A percentile compares a stretch with the other conserved stretches of the same genome.
These are phyloP conservation scores for Isaurus tuberculatus DNA, from an alignment of 92 coral and sea anemone genomes.

Conservation along the genomic window DNA sequence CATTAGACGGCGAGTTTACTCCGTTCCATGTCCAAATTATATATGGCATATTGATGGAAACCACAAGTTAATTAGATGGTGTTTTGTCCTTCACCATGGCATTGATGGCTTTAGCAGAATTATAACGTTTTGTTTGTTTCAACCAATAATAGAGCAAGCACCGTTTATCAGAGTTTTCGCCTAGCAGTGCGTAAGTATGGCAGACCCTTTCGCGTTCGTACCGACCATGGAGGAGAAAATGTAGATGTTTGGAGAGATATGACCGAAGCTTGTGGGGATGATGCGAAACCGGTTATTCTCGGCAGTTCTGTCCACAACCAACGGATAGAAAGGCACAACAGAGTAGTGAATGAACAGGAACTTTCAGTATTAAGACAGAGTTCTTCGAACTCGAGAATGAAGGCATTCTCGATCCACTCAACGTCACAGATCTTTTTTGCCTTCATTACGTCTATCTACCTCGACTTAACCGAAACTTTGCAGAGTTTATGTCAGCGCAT, in stretches of 20 bases:
- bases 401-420: slow-evolving; percentile 49
- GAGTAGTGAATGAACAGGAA: slow-evolving; percentile 63
- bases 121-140: slow-evolving; percentile 42
- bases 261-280: slow-evolving; percentile 58
- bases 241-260: slow-evolving; percentile 65
- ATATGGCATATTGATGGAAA: slow-evolving; percentile 56
- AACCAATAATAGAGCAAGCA: slow-evolving; percentile 45
- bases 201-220: slow-evolving; percentile 52
- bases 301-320: slow-evolving; percentile 68
- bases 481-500: slow-evolving; percentile 63
- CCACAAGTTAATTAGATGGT: slow-evolving; percentile 57
- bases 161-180: not conserved
- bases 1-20: slow-evolving; percentile 48
- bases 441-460: slow-evolving; percentile 64
- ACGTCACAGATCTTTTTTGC: slow-evolving; percentile 67
- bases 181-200: slow-evolving; percentile 35
- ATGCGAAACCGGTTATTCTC: slow-evolving; percentile 48
- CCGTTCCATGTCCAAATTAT: slow-evolving; percentile 49
- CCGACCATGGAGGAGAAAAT: slow-evolving; percentile 63
- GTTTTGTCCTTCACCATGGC: slow-evolving; percentile 53
- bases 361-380: slow-evolving; percentile 22
- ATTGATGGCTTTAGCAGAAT: slow-evolving; percentile 56
- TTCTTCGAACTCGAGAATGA: slow-evolving; percentile 52
- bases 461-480: slow-evolving; percentile 51
- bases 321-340: slow-evolving; percentile 62